Base-by-base conservation (phyloP, 1,140 invertebrate genomes). In the Drosophila melanica region DNA sequence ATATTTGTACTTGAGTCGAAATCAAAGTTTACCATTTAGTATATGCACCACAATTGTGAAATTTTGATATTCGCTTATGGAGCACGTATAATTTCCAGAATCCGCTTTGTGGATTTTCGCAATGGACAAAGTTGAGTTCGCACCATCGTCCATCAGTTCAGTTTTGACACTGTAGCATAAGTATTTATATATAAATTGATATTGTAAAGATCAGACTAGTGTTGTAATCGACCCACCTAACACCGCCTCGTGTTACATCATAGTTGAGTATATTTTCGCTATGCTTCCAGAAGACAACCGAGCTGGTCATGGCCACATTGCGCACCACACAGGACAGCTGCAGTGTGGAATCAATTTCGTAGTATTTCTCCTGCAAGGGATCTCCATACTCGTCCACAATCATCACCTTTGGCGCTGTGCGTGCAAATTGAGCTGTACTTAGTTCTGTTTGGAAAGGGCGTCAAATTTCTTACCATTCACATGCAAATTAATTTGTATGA, bases 41-140 rank as follows among this genome's bases (percentile, higher is more conserved):
- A 96, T 95, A 68, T 96, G 95, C 37, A 96, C 95, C 37, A 95
- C 93, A 55, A 96, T 94, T 4, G 93, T 95, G 57, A 95, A 94
- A 4, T 94, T 93, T 66, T 94, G 93, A 41, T 95, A 95, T 44
- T 93, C 93, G 44, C 93, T 93, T 62, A 96, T 95, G 20, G 94
- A 93, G 85, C 96, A 96, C 7, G 95, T 96, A 92, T 96, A 96
- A 91, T 96, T 96, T 10, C 96, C 96, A 20, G 95, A 95, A 92
- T 97, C 96, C 57, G 93, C 93, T 84, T 95, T 95, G 79, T 95
- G 94, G 45, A 96, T 95, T 76, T 95, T 94, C 44, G 95, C 95
- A 79, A 97, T 95, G 14, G 95, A 94, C 37, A 97, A 93, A 35
- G 95, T 95, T 57, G 95, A 96, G 84, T 96, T 95, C 39, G 95